Base-by-base conservation (phyloP, 2,113 vertebrate species). In the Phrynosoma platyrhinos region DNA sequence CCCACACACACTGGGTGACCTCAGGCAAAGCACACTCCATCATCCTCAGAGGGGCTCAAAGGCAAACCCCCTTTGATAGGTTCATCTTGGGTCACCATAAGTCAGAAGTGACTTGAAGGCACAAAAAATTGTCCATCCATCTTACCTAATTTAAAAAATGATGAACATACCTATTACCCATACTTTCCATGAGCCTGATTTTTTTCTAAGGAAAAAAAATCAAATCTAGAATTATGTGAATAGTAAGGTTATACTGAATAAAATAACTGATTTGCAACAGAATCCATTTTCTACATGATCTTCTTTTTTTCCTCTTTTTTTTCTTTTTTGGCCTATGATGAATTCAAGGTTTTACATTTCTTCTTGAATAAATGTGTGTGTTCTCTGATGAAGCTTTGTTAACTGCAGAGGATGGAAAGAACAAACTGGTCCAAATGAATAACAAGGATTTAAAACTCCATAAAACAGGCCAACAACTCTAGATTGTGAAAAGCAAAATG, bases 231-330 rank as follows among this genome's bases (percentile, higher is more conserved):
- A 62, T 62, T 62, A 62, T 62, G 14, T 62, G 58, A 62, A 62
- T 62, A 62, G 2, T 62, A 62, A 62, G 58, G 58, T 4, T 62
- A 18, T 62, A 62, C 13, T 62, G 58, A 16, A 62, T 62, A 62
- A 62, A 62, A 88, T 66, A 85, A 25, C 88, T 80, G 84, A 90
- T 86, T 58, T 58, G 81, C 75, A 89, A 86, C 7, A 4, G 1
- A n/a, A 75, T 2, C 40, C 25, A 21, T n/a, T n/a, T 32, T 8
- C 36, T 30, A 53, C n/a, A 40, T 64, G 7, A 62, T 40, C 72
- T 76, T 62, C 42, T 16, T 36, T 89, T 81, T 47, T 40, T 40
- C 42, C 78, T 82, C 36, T 36, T 36, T 36, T 36, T 36, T 36
- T 36, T 36, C 36, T 36, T 36, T 36, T 36, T 36, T 36, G 36